Base-by-base conservation (phyloP, 2,797 vertebrate genomes). In the Coregonus suidteri region DNA sequence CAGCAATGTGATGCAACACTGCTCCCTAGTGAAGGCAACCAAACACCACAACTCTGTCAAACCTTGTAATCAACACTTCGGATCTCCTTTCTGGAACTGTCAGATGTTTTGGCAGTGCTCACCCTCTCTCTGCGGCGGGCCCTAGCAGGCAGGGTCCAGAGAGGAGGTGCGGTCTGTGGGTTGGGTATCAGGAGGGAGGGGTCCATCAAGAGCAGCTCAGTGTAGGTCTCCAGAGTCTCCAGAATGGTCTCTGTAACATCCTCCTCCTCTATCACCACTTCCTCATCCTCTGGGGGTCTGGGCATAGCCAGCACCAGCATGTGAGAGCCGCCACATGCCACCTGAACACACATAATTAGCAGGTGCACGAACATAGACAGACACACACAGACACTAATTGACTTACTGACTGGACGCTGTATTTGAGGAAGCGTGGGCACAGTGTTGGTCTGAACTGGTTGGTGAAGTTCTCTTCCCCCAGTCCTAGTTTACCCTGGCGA, bases 391-490 rank as follows among this genome's bases (percentile, higher is more conserved):
- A 51, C 14, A 73, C 20, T 16, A 47, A 9, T 31, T 51, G 11
- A 80, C 93, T 94, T 93, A 98, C 97, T 87, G 87, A 86, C 54
- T 94, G 90, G 79, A 97, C 93, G 4, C 71, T 87, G 87, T 94
- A 95, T 71, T 88, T 94, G 78, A 95, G 90, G 86, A 98, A 97
- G 79, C 94, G 93, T 37, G 84, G 91, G 86, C 96, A 97, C 4
- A 96, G 88, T 1, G 93, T 94, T 0, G 96, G 96, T 88, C 90
- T 89, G 90, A 98, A 98, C 6, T 95, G 95, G 90, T 97, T 97
- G 15, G 94, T 93, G 89, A 95, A 97, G 91, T 95, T 96, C 85
- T 97, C 96, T 81, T 95, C 93, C 79, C 93, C 95, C 71, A 95
- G 93, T 3, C 95, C 96, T 84, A 98, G 93, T 87, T 97, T 98